phyloP scores from a whole-genome alignment of 2,888 invertebrate genomes.

The Sinopyrophorus schimmeli region DNA sequence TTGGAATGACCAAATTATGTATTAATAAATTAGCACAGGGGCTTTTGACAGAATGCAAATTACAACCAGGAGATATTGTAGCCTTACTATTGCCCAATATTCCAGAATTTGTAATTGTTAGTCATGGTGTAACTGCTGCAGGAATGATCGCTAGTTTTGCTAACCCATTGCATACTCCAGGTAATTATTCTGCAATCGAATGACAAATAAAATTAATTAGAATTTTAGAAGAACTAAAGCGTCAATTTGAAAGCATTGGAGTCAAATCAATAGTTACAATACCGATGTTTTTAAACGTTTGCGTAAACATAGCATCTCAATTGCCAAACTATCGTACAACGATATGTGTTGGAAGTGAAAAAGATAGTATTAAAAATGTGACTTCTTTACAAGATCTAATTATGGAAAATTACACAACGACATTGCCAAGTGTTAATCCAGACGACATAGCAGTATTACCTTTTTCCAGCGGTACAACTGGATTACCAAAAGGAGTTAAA shows the following conservation, averaged over 20 bases:
- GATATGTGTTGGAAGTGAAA: constrained; percentile 66
- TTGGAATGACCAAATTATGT: constrained; percentile 63
- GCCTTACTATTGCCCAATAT: constrained; percentile 71
- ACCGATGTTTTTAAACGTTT: constrained; percentile 64
- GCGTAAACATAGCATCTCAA: constrained; percentile 59
- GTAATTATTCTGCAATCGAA: constrained; percentile 47
- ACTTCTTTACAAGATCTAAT: constrained; percentile 53
- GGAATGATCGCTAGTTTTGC: constrained; percentile 70
- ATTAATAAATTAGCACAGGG: constrained; percentile 63
- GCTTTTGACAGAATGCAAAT: constrained; percentile 59
- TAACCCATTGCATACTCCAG: constrained; percentile 70
- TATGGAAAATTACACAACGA: constrained; percentile 48
- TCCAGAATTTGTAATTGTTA: constrained; percentile 69
- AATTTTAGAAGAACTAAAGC: constrained; percentile 63
- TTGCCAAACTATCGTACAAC: constrained; percentile 65
- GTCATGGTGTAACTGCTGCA: constrained; percentile 68
- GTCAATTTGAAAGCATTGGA: constrained; percentile 66
- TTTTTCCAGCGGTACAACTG: constrained; percentile 78
- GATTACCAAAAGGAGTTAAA: constrained; percentile 80
- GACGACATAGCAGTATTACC: constrained; percentile 63
- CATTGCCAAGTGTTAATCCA: constrained; percentile 56
- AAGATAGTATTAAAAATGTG: constrained; percentile 55
- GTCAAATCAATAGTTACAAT: constrained; percentile 68
- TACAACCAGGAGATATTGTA: constrained; percentile 66
- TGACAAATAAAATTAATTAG: no score